Percentiles rank a stretch among this genome's conserved stretches.
phyloP scores from a whole-genome alignment of 2,888 invertebrate species.

The Griposia aprilina region DNA sequence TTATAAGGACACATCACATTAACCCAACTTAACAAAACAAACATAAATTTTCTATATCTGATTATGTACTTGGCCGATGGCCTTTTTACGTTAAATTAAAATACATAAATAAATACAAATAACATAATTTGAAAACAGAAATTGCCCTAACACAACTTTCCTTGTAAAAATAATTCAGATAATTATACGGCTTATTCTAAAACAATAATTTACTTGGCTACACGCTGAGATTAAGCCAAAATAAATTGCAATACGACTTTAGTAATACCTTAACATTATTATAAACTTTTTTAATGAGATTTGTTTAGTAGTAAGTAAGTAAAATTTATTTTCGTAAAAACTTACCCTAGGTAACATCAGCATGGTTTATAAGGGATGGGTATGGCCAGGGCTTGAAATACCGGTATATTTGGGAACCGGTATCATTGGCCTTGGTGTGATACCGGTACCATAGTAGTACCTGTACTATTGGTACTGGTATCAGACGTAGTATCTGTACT shows the following conservation, averaged over 20 bases:
- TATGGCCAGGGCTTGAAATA: background rate
- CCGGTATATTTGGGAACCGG: background rate
- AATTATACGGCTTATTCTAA: conserved; percentile 28
- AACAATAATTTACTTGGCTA: conserved; percentile 38
- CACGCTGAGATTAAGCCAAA: conserved; percentile 39
- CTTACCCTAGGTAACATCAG: background rate
- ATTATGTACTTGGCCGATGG: too few species aligned
- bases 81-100: background rate
- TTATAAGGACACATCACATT: background rate
- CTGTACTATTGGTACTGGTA: too few species aligned
- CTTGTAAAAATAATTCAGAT: conserved; percentile 28
- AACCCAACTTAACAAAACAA: background rate
- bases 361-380: background rate
- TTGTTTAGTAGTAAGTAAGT: background rate
- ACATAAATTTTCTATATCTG: background rate
- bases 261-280: conserved; percentile 36
- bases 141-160: background rate
- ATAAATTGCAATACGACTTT: conserved; percentile 39
- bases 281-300: conserved; percentile 46
- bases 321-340: background rate
- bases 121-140: conserved; percentile 16
- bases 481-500: too few species aligned
- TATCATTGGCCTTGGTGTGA: background rate
- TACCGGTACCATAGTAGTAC: too few species aligned
- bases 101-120: background rate